A percentile compares a stretch with the other conserved stretches of the same genome.
Conservation (phyloP, 2,113 vertebrate species). For the Formicarius rufipectus region DNA sequence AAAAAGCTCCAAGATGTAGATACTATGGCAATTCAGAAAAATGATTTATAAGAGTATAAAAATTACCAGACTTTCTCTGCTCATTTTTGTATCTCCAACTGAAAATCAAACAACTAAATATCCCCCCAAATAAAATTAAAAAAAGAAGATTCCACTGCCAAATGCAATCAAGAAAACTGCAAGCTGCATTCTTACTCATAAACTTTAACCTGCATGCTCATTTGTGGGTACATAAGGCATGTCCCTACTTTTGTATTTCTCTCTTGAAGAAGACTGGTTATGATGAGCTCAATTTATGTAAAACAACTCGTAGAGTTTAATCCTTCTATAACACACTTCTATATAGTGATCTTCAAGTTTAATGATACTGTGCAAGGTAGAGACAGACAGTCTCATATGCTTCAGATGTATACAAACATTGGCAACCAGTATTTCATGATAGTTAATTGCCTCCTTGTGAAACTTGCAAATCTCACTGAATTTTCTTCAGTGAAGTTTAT, state of each 20-base stretch:
- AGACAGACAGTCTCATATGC: neutral
- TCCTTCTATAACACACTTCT: neutral
- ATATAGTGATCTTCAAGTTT: neutral
- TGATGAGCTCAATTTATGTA: neutral
- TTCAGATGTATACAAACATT: neutral
- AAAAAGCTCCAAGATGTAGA: neutral
- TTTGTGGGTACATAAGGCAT: neutral
- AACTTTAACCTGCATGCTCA: neutral
- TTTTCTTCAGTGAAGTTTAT: neutral
- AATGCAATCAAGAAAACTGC: neutral
- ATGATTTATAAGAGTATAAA: neutral
- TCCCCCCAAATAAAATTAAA: neutral
- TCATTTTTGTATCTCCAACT: neutral
- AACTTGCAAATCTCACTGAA: neutral
- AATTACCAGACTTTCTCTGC: neutral
- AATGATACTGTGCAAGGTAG: neutral
- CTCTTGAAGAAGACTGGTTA: neutral
- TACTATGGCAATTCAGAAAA: neutral
- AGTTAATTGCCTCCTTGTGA: neutral
- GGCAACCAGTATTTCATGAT: neutral
- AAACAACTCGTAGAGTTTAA: neutral
- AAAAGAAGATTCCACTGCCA: neutral
- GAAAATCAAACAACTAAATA: neutral
- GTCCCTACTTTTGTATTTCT: neutral
- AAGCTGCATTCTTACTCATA: neutral